Base-by-base conservation (phyloP, 2,113 vertebrate genomes). In the Calonectris borealis region DNA sequence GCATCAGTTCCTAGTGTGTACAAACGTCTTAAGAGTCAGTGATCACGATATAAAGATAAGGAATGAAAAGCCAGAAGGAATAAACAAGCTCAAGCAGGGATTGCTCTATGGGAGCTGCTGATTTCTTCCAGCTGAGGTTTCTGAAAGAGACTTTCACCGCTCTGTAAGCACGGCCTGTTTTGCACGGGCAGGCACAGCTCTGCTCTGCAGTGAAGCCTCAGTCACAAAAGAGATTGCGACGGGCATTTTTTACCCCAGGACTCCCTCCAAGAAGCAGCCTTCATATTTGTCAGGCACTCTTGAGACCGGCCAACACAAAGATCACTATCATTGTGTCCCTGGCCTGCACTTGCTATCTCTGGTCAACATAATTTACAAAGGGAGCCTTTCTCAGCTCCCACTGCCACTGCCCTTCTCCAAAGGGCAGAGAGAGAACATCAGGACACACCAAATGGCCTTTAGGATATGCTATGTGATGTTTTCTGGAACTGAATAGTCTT, bases 11-110 rank as follows among this genome's bases (percentile, higher is more conserved):
- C 62, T 20, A 62, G 16, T 49, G 85, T 2, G 24, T 26, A 89
- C 22, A 5, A 80, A 42, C 40, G 11, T 71, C 86, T 82, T 54
- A 85, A 24, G 65, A 89, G 40, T 40, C 81, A 73, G 36, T 22
- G 70, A 89, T 40, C 29, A 22, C 0, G 2, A 87, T 58, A 71
- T 0, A 83, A 77, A 89, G 79, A 88, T 78, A 95, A 92, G 62
- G 54, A 95, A 51, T 34, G 58, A 89, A 90, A 93, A 96, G 36
- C 71, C 79, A 88, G 62, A 94, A 92, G 58, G 70, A 85, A 87
- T 51, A 91, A 93, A 92, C 72, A 82, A 92, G 80, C 10, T 88
- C 57, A 92, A 51, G 60, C 52, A 73, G n/a, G 19, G 55, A 71
- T 5, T 88, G 68, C 25, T 79, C 9, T 40, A 66, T 20, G 18